Evolutionary conservation across 2,797 vertebrate species (phyloP).

Genomic region (Simalia tracyae): DNA sequence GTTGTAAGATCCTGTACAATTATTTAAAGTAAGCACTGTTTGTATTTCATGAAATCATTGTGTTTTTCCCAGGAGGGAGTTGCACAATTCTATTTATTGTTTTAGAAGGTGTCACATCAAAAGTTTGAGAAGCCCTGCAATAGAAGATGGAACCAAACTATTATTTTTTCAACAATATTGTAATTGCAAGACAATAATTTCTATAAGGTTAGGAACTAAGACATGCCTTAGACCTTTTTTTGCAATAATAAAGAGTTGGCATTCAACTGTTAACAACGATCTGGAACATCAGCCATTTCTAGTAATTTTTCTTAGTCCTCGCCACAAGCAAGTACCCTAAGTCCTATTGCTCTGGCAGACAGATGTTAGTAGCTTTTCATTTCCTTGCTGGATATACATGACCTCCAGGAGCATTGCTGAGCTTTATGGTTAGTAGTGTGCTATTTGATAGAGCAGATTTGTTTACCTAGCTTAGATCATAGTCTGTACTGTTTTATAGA

Average conservation of each 20-base stretch:
- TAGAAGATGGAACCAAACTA: neutral
- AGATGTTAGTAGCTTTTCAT: neutral
- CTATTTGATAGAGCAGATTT: conserved; percentile 16
- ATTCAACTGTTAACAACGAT: neutral
- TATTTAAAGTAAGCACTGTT: too few relatives aligned
- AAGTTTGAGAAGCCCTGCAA: too few relatives aligned
- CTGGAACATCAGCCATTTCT: neutral
- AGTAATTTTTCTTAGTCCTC: neutral
- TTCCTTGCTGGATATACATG: conserved; percentile 1
- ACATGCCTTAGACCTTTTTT: neutral
- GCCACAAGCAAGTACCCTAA: conserved; percentile 14
- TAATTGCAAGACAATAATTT: neutral
- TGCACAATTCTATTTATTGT: too few relatives aligned
- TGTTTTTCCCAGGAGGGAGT: too few relatives aligned
- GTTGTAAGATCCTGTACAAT: too few relatives aligned
- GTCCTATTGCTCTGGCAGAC: neutral
- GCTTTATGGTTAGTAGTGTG: neutral
- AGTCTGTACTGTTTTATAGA: neutral
- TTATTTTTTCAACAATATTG: neutral
- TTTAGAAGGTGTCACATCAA: too few relatives aligned
- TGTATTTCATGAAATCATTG: too few relatives aligned
- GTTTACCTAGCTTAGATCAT: conserved; percentile 28
- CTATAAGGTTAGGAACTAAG: neutral
- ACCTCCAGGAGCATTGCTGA: conserved; percentile 23
- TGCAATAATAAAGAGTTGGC: too few relatives aligned